These are phyloP conservation scores for Crotalus tigris DNA, from an alignment of 2,113 vertebrate species.

Conservation along the genomic window DNA sequence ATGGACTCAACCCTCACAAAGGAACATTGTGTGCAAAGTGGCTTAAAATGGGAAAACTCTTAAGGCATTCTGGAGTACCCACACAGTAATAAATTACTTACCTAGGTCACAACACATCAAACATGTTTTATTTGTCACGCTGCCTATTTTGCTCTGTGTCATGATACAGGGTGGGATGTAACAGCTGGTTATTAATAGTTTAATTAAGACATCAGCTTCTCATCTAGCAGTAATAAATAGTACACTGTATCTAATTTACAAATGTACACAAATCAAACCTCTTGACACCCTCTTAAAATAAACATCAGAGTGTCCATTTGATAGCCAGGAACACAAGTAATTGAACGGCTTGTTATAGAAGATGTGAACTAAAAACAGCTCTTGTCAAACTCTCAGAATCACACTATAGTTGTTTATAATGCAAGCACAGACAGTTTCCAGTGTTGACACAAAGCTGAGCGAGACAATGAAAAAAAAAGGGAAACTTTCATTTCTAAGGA, in stretches of 20 bases:
- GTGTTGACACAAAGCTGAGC: not conserved
- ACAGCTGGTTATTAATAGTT: constrained; percentile 14
- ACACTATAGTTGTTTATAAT: not conserved
- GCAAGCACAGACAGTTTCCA: not conserved
- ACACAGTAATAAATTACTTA: not conserved
- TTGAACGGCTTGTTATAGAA: not conserved
- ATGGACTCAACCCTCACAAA: not conserved
- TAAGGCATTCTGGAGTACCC: not conserved
- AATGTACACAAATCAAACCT: constrained; percentile 9
- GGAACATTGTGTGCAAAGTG: not conserved
- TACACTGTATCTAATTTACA: constrained; percentile 6
- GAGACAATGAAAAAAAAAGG: not conserved
- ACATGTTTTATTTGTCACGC: constrained; percentile 5
- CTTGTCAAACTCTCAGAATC: constrained; percentile 7
- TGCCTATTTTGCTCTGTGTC: not conserved
- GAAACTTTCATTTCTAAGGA: not conserved
- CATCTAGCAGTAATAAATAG: constrained; percentile 11
- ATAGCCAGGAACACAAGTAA: constrained; percentile 5
- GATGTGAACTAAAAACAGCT: not conserved
- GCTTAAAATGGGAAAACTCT: not conserved
- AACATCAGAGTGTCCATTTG: not conserved
- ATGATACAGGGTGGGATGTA: not conserved
- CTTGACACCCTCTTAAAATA: constrained; percentile 12
- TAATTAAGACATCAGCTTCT: constrained; percentile 10
- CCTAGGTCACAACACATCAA: not conserved